Percentiles rank a stretch among this genome's conserved stretches.
Evolutionary conservation across 2,113 vertebrate species (phyloP).

Genomic region (Alaudala cheleensis): DNA sequence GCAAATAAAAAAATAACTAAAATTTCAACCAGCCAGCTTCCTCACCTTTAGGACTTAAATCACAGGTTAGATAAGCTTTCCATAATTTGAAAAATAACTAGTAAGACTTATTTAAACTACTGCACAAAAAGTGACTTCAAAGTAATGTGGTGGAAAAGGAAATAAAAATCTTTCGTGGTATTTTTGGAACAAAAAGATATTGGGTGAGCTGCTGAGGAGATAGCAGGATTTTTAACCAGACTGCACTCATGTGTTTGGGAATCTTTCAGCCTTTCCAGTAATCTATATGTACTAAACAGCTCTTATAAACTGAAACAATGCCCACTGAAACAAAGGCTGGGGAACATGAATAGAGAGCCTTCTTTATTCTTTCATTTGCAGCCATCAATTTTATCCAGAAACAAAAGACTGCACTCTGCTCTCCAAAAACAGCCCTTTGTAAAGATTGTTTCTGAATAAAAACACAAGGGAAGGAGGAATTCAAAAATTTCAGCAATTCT

Average conservation of each 20-base stretch:
- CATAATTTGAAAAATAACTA: neutral
- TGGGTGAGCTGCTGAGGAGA: neutral
- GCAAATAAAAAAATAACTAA: neutral
- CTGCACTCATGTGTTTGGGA: neutral
- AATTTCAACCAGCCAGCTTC: neutral
- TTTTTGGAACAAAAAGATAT: conserved; percentile 28
- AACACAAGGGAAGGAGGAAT: conserved; percentile 47
- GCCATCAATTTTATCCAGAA: conserved; percentile 63
- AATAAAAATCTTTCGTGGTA: neutral
- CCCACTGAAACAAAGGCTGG: conserved; percentile 47
- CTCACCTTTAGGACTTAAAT: neutral
- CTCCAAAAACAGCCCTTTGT: conserved; percentile 60
- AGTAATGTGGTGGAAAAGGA: neutral
- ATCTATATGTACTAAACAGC: conserved; percentile 44
- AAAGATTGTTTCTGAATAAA: conserved; percentile 58
- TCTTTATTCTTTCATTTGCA: conserved; percentile 57
- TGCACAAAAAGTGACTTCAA: neutral
- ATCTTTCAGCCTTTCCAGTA: conserved; percentile 46
- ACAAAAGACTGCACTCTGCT: conserved; percentile 65
- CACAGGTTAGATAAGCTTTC: neutral
- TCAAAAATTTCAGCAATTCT: conserved; percentile 59
- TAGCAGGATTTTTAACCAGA: conserved; percentile 4
- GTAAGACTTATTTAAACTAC: neutral
- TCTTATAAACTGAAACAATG: conserved; percentile 63
- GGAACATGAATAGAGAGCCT: conserved; percentile 49